A percentile compares a stretch with the other conserved stretches of the same genome.
phyloP scores from a whole-genome alignment of 2,113 vertebrate genomes.

The Otus sunia region DNA sequence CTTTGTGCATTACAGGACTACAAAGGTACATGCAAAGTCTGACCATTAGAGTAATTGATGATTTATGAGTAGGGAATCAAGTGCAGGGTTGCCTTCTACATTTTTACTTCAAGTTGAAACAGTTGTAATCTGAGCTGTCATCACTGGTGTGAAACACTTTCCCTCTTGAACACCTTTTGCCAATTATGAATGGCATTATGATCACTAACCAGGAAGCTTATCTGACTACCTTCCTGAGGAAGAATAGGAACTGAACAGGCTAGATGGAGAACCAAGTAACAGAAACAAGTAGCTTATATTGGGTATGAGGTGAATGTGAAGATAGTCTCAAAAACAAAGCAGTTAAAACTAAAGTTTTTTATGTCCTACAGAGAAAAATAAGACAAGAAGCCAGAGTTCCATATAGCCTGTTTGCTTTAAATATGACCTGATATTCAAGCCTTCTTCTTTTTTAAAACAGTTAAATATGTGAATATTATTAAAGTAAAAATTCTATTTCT shows the following conservation, averaged over 20 bases:
- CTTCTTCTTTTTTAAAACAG: not conserved
- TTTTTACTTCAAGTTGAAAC: not conserved
- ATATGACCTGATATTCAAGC: not conserved
- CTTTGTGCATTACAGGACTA: not conserved
- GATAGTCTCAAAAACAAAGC: not conserved
- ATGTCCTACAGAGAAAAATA: not conserved
- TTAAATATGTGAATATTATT: not conserved
- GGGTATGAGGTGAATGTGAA: not conserved
- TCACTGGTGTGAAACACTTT: not conserved
- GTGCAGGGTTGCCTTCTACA: not conserved
- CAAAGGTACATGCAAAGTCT: not conserved
- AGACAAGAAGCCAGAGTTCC: not conserved
- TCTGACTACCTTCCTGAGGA: not conserved
- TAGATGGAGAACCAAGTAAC: not conserved
- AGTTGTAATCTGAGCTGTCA: not conserved
- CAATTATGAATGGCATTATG: not conserved
- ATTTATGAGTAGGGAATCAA: not conserved
- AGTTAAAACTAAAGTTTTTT: not conserved
- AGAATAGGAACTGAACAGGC: not conserved
- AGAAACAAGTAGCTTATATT: not conserved
- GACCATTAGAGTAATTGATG: not conserved
- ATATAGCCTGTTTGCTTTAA: not conserved
- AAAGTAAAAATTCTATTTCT: not conserved
- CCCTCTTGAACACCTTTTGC: not conserved
- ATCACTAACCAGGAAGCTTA: not conserved